A percentile compares a stretch with the other conserved stretches of the same genome.
Evolutionary conservation across 1,140 invertebrate species (phyloP).

Genomic region (Melitaea cinxia): DNA sequence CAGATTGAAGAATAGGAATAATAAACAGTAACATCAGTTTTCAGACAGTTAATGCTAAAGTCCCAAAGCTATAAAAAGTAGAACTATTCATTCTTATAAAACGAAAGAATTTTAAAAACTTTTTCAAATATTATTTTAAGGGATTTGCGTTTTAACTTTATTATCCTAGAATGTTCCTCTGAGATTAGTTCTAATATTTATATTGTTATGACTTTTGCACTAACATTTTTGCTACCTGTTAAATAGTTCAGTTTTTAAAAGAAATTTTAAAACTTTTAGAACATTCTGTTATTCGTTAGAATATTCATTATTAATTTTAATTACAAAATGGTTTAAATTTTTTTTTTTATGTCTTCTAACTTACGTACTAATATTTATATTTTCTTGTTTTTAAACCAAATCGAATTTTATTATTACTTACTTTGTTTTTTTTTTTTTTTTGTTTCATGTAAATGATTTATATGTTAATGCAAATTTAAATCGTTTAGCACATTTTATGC

Average conservation of each 20-base stretch:
- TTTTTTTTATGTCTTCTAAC: no score
- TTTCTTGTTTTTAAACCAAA: no score
- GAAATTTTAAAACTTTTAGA: no score
- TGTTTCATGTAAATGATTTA: neutral
- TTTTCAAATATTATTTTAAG: constrained; percentile 8
- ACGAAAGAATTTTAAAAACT: neutral
- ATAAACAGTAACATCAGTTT: neutral
- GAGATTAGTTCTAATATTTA: neutral
- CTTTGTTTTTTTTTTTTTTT: no score
- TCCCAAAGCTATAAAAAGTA: constrained; percentile 1
- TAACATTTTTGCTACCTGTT: neutral
- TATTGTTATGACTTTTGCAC: neutral
- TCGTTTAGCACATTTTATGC: neutral
- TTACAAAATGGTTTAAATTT: no score
- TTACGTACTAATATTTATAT: no score
- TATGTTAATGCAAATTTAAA: neutral
- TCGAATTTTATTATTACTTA: no score
- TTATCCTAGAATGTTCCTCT: neutral
- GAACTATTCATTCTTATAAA: neutral
- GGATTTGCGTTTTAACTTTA: neutral
- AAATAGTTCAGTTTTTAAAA: no score
- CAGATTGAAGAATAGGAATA: neutral
- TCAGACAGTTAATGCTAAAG: neutral
- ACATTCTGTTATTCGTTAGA: no score
- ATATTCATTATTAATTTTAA: no score